Conservation (phyloP, 2,888 invertebrate genomes). For the Yponomeuta plumbellus region DNA sequence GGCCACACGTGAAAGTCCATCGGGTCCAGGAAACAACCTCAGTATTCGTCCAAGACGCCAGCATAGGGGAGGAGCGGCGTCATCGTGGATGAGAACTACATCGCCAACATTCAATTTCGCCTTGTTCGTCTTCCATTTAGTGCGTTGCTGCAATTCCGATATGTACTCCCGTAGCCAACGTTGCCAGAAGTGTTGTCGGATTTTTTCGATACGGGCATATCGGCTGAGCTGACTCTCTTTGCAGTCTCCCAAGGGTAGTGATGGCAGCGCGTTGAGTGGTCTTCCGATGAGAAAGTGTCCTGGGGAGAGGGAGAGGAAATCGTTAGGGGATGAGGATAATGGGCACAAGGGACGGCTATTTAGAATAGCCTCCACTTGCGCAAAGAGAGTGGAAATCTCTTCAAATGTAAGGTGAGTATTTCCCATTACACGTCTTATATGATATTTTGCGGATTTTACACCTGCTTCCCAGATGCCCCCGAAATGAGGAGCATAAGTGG, state of each 20-base stretch:
- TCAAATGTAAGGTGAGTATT: constrained; percentile 17
- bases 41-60: not conserved
- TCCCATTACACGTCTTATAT: constrained; percentile 14
- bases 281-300: constrained; percentile 31
- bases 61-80: not conserved
- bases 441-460: constrained; percentile 13
- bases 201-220: not conserved
- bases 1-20: constrained; percentile 1
- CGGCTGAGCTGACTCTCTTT: not conserved
- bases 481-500: constrained; percentile 6
- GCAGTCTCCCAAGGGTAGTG: not conserved
- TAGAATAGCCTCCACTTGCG: constrained; percentile 26
- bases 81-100: not conserved
- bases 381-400: constrained; percentile 17
- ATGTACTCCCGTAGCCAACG: constrained; percentile 7
- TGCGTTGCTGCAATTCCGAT: not conserved
- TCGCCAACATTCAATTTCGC: not conserved
- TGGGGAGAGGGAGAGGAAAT: constrained; percentile 25
- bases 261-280: not conserved
- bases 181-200: constrained; percentile 9
- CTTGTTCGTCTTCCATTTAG: not conserved
- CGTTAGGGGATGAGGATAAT: constrained; percentile 25
- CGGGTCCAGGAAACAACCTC: not conserved
- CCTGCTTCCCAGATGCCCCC: constrained; percentile 4
- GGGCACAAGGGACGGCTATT: constrained; percentile 29